phyloP scores from a whole-genome alignment of 2,888 invertebrate species.

The Ephialtes manifestator region DNA sequence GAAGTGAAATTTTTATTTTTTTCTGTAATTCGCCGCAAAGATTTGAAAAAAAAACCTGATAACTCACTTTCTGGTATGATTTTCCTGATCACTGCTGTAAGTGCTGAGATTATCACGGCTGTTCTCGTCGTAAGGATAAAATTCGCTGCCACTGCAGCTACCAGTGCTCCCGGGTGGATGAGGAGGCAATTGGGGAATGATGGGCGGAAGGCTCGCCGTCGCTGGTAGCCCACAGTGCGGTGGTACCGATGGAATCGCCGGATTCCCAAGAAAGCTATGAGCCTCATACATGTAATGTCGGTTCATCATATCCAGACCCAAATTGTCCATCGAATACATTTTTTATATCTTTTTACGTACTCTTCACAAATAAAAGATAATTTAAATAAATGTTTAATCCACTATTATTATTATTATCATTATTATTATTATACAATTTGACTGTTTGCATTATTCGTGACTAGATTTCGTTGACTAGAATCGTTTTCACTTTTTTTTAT shows the following conservation, averaged over 20 bases:
- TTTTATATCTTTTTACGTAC: slow-evolving; percentile 64
- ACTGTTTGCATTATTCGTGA: slow-evolving; percentile 31
- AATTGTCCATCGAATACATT: slow-evolving; percentile 90
- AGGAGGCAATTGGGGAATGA: slow-evolving; percentile 83
- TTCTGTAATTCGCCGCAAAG: too few species aligned
- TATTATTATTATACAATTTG: background rate
- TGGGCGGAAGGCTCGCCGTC: slow-evolving; percentile 78
- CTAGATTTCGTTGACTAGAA: slow-evolving; percentile 35
- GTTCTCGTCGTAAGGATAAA: slow-evolving; percentile 90
- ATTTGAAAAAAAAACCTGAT: background rate
- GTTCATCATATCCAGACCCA: slow-evolving; percentile 90
- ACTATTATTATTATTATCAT: slow-evolving; percentile 10
- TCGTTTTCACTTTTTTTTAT: slow-evolving; percentile 19
- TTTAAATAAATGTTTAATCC: background rate
- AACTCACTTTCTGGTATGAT: slow-evolving; percentile 90
- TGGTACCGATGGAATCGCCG: slow-evolving; percentile 85
- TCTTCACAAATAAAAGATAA: slow-evolving; percentile 24
- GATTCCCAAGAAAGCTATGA: slow-evolving; percentile 85
- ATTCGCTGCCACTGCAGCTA: slow-evolving; percentile 89
- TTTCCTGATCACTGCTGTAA: slow-evolving; percentile 95
- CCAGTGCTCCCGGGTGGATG: slow-evolving; percentile 87
- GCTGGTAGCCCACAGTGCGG: slow-evolving; percentile 79
- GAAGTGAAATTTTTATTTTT: too few species aligned
- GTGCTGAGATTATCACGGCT: slow-evolving; percentile 90
- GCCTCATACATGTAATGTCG: slow-evolving; percentile 89